phyloP scores from a whole-genome alignment of 2,113 vertebrate species.

The Mirounga angustirostris region DNA sequence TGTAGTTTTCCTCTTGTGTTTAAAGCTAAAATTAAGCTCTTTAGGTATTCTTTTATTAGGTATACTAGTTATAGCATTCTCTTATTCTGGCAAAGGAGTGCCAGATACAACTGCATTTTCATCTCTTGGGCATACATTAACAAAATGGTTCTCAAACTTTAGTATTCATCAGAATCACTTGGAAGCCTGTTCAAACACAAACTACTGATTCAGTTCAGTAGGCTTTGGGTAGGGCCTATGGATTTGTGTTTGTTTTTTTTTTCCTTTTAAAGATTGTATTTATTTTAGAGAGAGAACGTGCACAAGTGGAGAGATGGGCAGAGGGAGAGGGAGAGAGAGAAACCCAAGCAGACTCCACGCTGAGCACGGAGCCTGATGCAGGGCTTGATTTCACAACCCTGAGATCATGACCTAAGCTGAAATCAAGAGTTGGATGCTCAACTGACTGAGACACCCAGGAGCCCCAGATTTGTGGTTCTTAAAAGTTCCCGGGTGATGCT shows the following conservation, averaged over 20 bases:
- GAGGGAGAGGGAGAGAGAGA: not conserved
- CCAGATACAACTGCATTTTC: constrained; percentile 49
- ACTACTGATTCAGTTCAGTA: not conserved
- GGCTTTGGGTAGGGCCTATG: not conserved
- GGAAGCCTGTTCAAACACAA: constrained; percentile 34
- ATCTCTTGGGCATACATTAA: not conserved
- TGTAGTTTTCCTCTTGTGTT: constrained; percentile 31
- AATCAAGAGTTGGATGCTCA: not conserved
- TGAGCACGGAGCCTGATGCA: not conserved
- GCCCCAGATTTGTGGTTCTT: not conserved
- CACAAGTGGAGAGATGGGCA: not conserved
- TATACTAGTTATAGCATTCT: not conserved
- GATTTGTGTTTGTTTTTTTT: not conserved
- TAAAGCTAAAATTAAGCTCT: constrained; percentile 42
- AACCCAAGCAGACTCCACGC: not conserved
- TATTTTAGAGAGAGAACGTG: not conserved
- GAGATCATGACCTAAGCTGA: not conserved
- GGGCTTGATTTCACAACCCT: not conserved
- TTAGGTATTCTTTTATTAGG: not conserved
- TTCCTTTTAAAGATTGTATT: not conserved
- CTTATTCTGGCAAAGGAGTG: constrained; percentile 3
- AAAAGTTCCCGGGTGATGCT: not conserved
- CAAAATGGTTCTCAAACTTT: constrained; percentile 17
- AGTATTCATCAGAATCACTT: not conserved
- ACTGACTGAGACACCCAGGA: not conserved